Percentiles rank a stretch among this genome's conserved stretches.
Evolutionary conservation across 2,888 invertebrate genomes (phyloP).

Genomic region (Leucophora obtusa): DNA sequence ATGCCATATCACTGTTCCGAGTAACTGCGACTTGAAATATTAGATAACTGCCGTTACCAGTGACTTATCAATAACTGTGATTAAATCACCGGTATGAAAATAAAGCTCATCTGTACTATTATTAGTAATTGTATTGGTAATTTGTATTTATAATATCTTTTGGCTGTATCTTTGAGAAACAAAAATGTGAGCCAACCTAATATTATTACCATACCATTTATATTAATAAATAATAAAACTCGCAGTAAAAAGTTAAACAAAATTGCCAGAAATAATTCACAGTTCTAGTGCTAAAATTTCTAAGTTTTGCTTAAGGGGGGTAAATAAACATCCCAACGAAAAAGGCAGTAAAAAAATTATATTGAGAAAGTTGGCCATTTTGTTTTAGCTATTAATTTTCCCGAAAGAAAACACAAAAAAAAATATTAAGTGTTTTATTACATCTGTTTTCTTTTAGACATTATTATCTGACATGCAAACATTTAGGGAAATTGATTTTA

Average conservation of each 20-base stretch:
- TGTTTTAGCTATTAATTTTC: not conserved
- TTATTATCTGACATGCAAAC: constrained; percentile 19
- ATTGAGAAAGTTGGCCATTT: constrained; percentile 5
- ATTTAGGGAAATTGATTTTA: not conserved
- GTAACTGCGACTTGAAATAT: too few relatives aligned
- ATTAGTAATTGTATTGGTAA: too few relatives aligned
- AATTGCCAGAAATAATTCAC: not conserved
- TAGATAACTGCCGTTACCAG: too few relatives aligned
- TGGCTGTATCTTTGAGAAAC: too few relatives aligned
- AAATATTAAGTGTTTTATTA: constrained; percentile 1
- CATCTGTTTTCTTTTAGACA: not conserved
- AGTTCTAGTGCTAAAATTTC: not conserved
- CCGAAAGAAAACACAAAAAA: not conserved
- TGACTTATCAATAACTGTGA: too few relatives aligned
- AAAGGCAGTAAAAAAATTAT: not conserved
- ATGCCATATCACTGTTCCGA: too few relatives aligned
- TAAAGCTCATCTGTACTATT: too few relatives aligned
- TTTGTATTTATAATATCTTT: too few relatives aligned
- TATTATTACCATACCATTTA: not conserved
- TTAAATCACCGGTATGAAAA: too few relatives aligned
- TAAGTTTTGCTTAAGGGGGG: not conserved
- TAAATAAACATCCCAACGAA: not conserved
- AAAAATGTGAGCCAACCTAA: not conserved
- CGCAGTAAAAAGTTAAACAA: not conserved
- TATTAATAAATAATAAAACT: not conserved